phyloP scores from a whole-genome alignment of 2,888 invertebrate species.

The Eupithecia abbreviata region DNA sequence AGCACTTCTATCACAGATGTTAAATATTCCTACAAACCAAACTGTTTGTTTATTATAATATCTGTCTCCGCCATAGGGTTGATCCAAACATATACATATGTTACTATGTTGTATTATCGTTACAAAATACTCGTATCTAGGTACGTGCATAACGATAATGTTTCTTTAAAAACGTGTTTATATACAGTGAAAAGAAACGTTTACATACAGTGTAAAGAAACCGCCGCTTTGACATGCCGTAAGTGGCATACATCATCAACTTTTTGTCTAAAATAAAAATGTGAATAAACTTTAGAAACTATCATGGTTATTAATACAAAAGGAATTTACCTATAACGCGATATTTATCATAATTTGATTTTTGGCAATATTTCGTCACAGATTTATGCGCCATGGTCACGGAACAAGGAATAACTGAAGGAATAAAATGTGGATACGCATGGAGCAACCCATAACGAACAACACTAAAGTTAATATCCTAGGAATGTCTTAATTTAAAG shows the following conservation, averaged over 20 bases:
- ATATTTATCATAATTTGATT: too few relatives aligned
- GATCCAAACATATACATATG: not conserved
- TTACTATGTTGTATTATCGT: too few relatives aligned
- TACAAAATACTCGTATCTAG: too few relatives aligned
- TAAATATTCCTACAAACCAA: slow-evolving; percentile 31
- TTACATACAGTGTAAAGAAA: not conserved
- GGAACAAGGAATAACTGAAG: too few relatives aligned
- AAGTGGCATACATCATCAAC: not conserved
- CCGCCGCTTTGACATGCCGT: not conserved
- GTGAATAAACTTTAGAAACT: too few relatives aligned
- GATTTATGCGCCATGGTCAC: too few relatives aligned
- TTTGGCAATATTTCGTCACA: too few relatives aligned
- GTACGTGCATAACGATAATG: too few relatives aligned
- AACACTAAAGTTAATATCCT: not conserved
- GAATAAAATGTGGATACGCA: not conserved
- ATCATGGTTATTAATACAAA: too few relatives aligned
- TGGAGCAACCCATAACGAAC: not conserved
- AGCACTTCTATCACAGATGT: slow-evolving; percentile 57
- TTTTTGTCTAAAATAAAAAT: not conserved
- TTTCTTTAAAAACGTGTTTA: too few relatives aligned
- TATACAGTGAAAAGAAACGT: not conserved
- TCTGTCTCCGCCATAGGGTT: not conserved
- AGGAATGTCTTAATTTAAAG: slow-evolving; percentile 16
- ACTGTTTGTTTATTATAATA: not conserved
- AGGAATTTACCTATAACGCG: too few relatives aligned